Evolutionary conservation across 2,113 vertebrate species (phyloP).

Genomic region (Synchiropus splendidus): DNA sequence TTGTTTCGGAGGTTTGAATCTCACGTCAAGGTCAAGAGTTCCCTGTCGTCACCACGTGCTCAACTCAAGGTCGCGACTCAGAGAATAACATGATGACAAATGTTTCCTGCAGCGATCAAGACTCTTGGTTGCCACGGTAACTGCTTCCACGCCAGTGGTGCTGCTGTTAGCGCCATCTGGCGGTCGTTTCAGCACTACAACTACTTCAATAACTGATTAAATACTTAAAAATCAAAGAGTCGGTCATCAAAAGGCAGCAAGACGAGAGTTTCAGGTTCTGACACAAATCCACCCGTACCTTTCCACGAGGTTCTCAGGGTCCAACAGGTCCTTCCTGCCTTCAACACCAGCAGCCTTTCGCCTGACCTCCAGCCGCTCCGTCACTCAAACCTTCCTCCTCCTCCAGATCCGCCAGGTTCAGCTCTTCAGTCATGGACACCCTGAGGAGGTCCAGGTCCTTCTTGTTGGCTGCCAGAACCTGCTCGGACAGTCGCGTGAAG

Average conservation of each 20-base stretch:
- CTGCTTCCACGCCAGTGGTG: no score
- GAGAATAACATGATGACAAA: no score
- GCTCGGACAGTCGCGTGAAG: conserved; percentile 87
- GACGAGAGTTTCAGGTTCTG: not conserved
- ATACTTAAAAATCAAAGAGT: not conserved
- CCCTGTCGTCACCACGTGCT: no score
- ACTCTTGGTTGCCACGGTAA: no score
- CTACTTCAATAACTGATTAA: conserved; percentile 5
- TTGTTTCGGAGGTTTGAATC: no score
- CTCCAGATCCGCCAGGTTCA: conserved; percentile 77
- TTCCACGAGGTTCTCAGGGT: not conserved
- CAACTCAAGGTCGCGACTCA: no score
- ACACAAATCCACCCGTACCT: conserved; percentile 6
- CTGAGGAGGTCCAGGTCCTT: conserved; percentile 87
- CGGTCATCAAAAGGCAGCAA: not conserved
- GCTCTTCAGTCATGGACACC: conserved; percentile 57
- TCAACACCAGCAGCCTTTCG: conserved; percentile 91
- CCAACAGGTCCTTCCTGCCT: conserved; percentile 3
- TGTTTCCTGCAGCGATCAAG: no score
- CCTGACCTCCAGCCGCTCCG: conserved; percentile 48
- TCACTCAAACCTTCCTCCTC: conserved; percentile 76
- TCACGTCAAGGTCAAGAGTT: no score
- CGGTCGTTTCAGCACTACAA: not conserved
- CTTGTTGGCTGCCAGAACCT: conserved; percentile 87
- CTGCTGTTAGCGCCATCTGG: no score